These are phyloP conservation scores for Vicugna pacos DNA, from an alignment of 2,113 vertebrate species.

Conservation along the genomic window DNA sequence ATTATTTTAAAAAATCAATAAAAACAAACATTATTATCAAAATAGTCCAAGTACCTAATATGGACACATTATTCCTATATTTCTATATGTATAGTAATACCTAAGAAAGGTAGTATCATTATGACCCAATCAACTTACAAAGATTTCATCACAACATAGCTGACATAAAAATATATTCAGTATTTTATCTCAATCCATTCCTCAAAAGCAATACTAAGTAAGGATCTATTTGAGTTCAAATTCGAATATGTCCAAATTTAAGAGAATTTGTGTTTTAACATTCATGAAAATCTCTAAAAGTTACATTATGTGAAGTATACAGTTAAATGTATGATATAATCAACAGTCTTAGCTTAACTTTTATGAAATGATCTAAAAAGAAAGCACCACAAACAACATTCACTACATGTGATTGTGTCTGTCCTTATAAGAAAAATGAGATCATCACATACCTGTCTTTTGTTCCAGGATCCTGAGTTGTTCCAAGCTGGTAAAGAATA, in stretches of 20 bases:
- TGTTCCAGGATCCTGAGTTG: constrained; percentile 97
- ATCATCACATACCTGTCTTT: constrained; percentile 93
- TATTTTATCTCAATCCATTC: neutral
- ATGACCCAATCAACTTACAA: neutral
- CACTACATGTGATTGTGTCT: neutral
- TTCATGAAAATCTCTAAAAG: neutral
- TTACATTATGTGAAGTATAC: neutral
- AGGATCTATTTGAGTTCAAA: neutral
- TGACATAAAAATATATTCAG: neutral
- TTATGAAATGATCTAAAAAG: neutral
- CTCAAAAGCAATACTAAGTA: neutral
- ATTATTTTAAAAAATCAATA: neutral
- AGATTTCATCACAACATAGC: neutral
- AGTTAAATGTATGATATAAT: neutral
- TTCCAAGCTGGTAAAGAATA: constrained; percentile 99
- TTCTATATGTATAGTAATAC: neutral
- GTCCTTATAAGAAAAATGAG: constrained; percentile 50
- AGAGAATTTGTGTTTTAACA: neutral
- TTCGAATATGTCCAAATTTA: neutral
- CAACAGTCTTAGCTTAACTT: neutral
- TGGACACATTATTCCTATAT: neutral
- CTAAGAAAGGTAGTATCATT: neutral
- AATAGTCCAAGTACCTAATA: neutral
- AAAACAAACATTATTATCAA: neutral
- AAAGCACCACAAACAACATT: neutral